Base-by-base conservation (phyloP, 2,113 vertebrate species). In the Gobiocypris rarus region DNA sequence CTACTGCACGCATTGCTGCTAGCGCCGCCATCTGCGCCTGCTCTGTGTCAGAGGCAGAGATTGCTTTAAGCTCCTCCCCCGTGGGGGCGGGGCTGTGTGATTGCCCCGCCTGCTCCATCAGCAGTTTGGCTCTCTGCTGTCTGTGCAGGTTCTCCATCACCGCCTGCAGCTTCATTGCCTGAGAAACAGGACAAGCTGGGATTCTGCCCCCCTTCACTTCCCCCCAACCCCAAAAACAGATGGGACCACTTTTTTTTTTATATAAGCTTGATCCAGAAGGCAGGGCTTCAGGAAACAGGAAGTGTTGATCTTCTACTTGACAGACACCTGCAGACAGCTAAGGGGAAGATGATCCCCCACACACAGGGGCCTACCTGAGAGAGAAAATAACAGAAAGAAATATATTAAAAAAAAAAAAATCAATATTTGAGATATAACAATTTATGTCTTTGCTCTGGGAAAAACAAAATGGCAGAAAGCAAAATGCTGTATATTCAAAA, bases 61-160 rank as follows among this genome's bases (percentile, higher is more conserved):
- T 94, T 74, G 90, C 90, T 83, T 93, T 91, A 0, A 89, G 89
- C 76, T 93, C 78, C 22, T 87, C 88, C 0, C 83, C 80, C 0
- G 88, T 87, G 0, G 69, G n/a, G 56, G 88, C 15, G 22, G 85
- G 56, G 17, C 5, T 41, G 6, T 91, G 87, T 17, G 93, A 93
- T 78, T 94, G 94, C 88, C 92, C 90, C 87, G 91, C 91, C 91
- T 95, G 95, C 24, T 97, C 97, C 94, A 97, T 94, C 89, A 97
- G 95, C 87, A 98, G 93, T 87, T 96, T 96, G 0, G 97, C 97
- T 1, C 96, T 94, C 91, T 99, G 97, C 93, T 99, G 97, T 91
- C 97, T 92, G 93, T 99, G 97, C 92, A 99, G 92, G 85, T 97
- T 98, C 94, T 99, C 97, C 97, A 99, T 98, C 89, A 98, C 97